Evolutionary conservation across 2,113 vertebrate genomes (phyloP), one percentile per base, ranked within the genome.

Genomic region (Ceyx melanurus): DNA sequence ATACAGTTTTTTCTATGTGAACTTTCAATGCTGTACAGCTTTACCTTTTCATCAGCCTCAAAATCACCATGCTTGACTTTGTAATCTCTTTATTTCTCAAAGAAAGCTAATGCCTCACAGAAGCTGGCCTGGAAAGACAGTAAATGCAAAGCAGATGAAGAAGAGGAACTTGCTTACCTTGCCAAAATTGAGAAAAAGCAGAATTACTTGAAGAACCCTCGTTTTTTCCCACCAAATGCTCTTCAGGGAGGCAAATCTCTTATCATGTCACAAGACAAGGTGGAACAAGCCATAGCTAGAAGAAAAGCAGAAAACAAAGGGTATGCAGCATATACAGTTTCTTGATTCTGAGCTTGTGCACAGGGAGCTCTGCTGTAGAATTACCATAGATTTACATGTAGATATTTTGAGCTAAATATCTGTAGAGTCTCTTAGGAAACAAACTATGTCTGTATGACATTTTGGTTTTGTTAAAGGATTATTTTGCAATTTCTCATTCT

Each of bases 181-280:
- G 85, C 95, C 74, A 98, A 76, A 43, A 88, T 98, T 42, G 97
- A 98, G 87, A 95, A 94, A 37, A 95, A 81, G 19, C 97, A 98
- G 23, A 96, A 82, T 73, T 99, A 98, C 94, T 97, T 99, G 21
- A 98, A 95, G 88, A 99, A 99, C 62, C 99, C 99, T 15, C 98
- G 98, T 5, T 99, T 98, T 92, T 98, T 98, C 89, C 97, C 98
- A 20, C 98, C 97, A 8, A 97, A 98, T 75, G 73, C 97, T 21
- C 92, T 82, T 2, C 58, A 68, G 4, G 98, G 98, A 15, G 98
- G 98, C 70, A 97, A 83, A 73, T 99, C 98, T 33, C 98, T 99
- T 21, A 88, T 98, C 29, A 89, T 97, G 46, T 93, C 97, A 53
- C 93, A 80, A 43, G 94, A 89, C 85, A 98, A 91, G 93, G 96